phyloP scores from a whole-genome alignment of 2,888 invertebrate species.

The Tetranychus piercei region DNA sequence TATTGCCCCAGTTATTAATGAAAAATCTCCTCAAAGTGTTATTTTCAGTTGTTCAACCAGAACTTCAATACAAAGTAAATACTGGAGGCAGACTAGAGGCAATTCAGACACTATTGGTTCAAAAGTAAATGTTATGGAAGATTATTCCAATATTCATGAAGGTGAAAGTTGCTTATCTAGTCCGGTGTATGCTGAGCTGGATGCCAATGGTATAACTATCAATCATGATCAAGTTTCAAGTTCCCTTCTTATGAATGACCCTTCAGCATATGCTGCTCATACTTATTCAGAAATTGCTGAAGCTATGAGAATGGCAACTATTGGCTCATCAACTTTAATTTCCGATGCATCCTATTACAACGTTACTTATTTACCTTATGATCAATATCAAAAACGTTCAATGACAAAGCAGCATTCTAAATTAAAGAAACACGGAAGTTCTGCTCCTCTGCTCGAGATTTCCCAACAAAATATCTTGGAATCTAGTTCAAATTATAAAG shows the following conservation, averaged over 20 bases:
- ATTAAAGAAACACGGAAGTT: conserved; percentile 11
- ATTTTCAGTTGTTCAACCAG: conserved; percentile 20
- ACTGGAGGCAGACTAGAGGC: conserved; percentile 17
- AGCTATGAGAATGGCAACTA: conserved; percentile 17
- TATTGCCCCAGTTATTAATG: conserved; percentile 21
- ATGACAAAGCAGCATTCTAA: conserved; percentile 16
- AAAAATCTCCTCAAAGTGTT: conserved; percentile 23
- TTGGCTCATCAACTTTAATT: conserved; percentile 15
- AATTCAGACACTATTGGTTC: conserved; percentile 5
- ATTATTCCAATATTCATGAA: conserved; percentile 17
- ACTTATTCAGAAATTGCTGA: conserved; percentile 23
- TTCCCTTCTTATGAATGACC: conserved; percentile 9
- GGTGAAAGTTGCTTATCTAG: conserved; percentile 22
- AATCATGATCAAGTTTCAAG: conserved; percentile 8
- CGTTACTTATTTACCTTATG: conserved; percentile 19
- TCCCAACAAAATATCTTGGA: not conserved
- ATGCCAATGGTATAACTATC: conserved; percentile 12
- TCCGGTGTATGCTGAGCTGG: conserved; percentile 23
- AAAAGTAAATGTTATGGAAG: conserved; percentile 13
- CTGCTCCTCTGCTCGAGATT: conserved; percentile 16
- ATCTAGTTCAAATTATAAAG: not conserved
- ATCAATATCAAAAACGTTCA: conserved; percentile 14
- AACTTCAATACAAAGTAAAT: conserved; percentile 21
- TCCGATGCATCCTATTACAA: conserved; percentile 22
- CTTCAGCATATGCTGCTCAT: conserved; percentile 18